Evolutionary conservation across 2,797 vertebrate genomes (phyloP), one percentile per base, ranked within the genome.

Genomic region (Scolopax bukidnonensis): DNA sequence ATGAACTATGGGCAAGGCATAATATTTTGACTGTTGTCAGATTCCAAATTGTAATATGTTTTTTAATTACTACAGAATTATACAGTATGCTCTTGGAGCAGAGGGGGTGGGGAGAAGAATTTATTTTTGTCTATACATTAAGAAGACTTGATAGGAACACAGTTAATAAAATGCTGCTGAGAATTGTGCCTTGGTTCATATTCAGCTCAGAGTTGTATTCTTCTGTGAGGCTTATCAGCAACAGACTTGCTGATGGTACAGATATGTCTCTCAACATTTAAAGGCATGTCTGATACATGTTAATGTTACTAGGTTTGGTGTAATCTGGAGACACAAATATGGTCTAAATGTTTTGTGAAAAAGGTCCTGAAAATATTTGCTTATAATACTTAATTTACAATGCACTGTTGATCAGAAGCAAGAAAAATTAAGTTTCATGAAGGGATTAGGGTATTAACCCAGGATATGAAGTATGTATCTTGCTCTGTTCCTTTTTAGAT

Each of bases 111-210:
- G 7, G 8, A 8, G 30, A 54, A 57, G 11, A 57, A 50, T 64
- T 80, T 7, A 7, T 12, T 70, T 85, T 84, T 84, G 23, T 50
- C 48, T 40, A 45, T 3, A 17, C 6, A 4, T 51, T 41, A 53
- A 50, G 61, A 75, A 11, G 30, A 38, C 19, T 12, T 59, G 13
- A 70, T 8, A 20, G 38, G 32, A 89, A 75, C 16, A 57, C 21
- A 53, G 17, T 85, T 95, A 80, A 43, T 80, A 84, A 90, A 84
- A 57, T 25, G 32, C 30, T 70, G 27, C 57, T 54, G 33, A 85
- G 48, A 61, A 41, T 50, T 73, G 45, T 64, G 60, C 11, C 30
- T 89, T 74, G 17, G 7, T 83, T 76, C 8, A 5, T 61, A 10
- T 69, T 81, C 51, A 56, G 27, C 18, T 75, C 20, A 41, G n/a